Evolutionary conservation across 2,797 vertebrate genomes (phyloP).

Genomic region (Crenuchus spilurus): DNA sequence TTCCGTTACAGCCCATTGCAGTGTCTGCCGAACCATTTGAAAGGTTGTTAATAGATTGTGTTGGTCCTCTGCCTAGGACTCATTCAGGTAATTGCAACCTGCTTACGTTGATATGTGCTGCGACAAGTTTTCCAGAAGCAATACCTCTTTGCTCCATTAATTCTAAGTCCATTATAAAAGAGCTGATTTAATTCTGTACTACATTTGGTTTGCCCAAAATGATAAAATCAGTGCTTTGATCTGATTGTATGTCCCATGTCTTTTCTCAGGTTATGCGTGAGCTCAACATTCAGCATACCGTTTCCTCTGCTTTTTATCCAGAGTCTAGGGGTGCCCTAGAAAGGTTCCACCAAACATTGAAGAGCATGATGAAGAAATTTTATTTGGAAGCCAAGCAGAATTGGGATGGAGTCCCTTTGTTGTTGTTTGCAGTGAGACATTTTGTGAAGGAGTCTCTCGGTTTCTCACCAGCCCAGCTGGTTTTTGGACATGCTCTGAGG

Average conservation of each 20-base stretch:
- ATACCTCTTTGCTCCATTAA: background rate
- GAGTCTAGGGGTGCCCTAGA: conserved; percentile 20
- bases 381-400: background rate
- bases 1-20: no score
- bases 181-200: background rate
- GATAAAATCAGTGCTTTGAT: background rate
- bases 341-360: background rate
- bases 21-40: no score
- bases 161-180: background rate
- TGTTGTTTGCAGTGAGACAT: conserved; percentile 28
- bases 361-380: background rate
- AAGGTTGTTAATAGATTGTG: no score
- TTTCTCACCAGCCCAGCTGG: no score
- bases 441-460: conserved; percentile 12
- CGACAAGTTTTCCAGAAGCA: background rate
- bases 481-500: no score
- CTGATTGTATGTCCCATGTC: background rate
- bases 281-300: background rate
- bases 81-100: background rate
- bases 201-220: background rate
- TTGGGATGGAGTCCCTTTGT: conserved; percentile 27
- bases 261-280: background rate
- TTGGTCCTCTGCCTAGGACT: background rate
- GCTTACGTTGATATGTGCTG: background rate
- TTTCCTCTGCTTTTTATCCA: conserved; percentile 20